Evolutionary conservation across 2,797 vertebrate species (phyloP).

Genomic region (Mus caroli): DNA sequence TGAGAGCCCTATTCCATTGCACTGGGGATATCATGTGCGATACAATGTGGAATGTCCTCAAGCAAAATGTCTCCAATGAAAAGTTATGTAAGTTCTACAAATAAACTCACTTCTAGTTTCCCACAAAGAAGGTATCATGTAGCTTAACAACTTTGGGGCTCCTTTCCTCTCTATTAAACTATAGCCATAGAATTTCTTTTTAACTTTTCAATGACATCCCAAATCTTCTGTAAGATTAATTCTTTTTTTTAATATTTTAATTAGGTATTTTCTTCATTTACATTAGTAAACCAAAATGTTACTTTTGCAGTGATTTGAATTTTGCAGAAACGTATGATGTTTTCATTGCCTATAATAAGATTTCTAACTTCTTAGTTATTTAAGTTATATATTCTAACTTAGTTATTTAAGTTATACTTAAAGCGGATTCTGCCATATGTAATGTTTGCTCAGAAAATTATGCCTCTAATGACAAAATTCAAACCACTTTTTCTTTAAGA

Average conservation of each 20-base stretch:
- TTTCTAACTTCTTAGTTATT: neutral
- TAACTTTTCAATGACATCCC: neutral
- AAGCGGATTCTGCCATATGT: neutral
- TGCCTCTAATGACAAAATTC: neutral
- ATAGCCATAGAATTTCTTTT: neutral
- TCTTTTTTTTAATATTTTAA: too few relatives aligned
- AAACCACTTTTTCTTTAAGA: neutral
- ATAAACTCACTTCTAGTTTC: neutral
- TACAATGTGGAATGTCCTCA: neutral
- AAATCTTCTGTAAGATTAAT: neutral
- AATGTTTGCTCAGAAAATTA: constrained; percentile 16
- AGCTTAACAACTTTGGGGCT: neutral
- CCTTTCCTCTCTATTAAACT: neutral
- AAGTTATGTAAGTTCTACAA: constrained; percentile 24
- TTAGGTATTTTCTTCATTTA: too few relatives aligned
- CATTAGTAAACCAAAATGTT: constrained; percentile 24
- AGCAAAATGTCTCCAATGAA: constrained; percentile 32
- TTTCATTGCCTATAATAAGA: neutral
- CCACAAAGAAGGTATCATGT: neutral
- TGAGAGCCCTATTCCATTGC: neutral
- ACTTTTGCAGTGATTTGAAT: neutral
- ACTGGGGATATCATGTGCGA: neutral
- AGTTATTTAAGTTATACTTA: neutral
- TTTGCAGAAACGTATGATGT: neutral
- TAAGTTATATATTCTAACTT: neutral